These are phyloP conservation scores for Lepus europaeus DNA, from an alignment of 2,113 vertebrate species.

Conservation along the genomic window DNA sequence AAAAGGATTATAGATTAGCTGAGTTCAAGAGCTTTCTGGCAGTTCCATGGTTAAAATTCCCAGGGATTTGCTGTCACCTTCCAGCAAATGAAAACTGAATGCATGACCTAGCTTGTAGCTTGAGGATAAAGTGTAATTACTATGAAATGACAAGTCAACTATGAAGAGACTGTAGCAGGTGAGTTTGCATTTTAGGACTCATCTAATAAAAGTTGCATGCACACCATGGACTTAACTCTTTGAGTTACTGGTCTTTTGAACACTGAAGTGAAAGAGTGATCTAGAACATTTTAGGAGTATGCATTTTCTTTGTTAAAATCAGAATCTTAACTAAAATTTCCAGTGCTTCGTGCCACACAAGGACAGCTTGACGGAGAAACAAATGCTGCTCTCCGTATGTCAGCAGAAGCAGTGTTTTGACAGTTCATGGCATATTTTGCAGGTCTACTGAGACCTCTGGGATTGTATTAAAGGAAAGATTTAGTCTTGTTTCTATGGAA, in stretches of 20 bases:
- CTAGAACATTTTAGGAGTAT: slow-evolving; percentile 40
- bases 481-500: slow-evolving; percentile 88
- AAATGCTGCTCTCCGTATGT: slow-evolving; percentile 79
- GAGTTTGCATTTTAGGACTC: not conserved
- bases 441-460: slow-evolving; percentile 82
- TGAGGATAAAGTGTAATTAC: not conserved
- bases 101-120: not conserved
- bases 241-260: slow-evolving; percentile 6
- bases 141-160: slow-evolving; percentile 20
- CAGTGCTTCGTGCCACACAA: not conserved
- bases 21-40: not conserved
- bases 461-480: slow-evolving; percentile 85
- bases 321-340: slow-evolving; percentile 72
- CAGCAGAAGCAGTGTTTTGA: slow-evolving; percentile 85
- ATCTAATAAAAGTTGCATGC: not conserved
- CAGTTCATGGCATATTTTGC: slow-evolving; percentile 78
- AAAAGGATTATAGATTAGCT: slow-evolving; percentile 22
- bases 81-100: slow-evolving; percentile 12
- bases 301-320: slow-evolving; percentile 62
- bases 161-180: not conserved
- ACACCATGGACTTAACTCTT: not conserved
- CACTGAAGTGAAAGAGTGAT: slow-evolving; percentile 30
- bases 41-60: not conserved
- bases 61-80: not conserved
- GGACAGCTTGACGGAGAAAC: slow-evolving; percentile 77